A percentile compares a stretch with the other conserved stretches of the same genome.
Conservation (phyloP, 2,113 vertebrate genomes). For the Excalfactoria chinensis region DNA sequence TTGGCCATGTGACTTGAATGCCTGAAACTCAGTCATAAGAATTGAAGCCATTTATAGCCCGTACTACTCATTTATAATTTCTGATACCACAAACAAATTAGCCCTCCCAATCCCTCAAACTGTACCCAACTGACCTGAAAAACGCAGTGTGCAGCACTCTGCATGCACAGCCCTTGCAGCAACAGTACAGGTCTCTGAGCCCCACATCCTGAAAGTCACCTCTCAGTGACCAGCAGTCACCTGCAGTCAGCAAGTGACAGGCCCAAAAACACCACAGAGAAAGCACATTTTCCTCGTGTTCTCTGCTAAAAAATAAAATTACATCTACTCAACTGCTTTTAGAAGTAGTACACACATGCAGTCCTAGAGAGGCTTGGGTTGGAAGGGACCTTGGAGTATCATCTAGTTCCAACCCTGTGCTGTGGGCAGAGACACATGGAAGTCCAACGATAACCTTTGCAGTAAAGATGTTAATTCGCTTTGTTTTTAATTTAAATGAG, state of each 20-base stretch:
- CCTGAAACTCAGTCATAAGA: constrained; percentile 5
- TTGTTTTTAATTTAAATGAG: not conserved
- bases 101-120: not conserved
- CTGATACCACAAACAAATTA: not conserved
- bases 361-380: not conserved
- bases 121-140: not conserved
- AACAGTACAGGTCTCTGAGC: not conserved
- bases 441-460: not conserved
- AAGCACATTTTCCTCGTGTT: not conserved
- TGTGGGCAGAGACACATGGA: not conserved
- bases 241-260: not conserved
- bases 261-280: not conserved
- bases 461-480: not conserved
- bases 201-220: not conserved
- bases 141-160: rapidly evolving
- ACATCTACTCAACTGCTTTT: not conserved
- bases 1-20: not conserved
- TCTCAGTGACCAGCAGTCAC: not conserved
- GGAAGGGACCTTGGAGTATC: not conserved
- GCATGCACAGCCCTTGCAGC: not conserved
- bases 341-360: not conserved
- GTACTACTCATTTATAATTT: not conserved
- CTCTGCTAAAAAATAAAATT: not conserved
- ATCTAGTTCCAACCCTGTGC: not conserved
- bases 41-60: constrained; percentile 15